A percentile compares a stretch with the other conserved stretches of the same genome.
Evolutionary conservation across 2,113 vertebrate genomes (phyloP).

Genomic region (Capreolus pygargus): DNA sequence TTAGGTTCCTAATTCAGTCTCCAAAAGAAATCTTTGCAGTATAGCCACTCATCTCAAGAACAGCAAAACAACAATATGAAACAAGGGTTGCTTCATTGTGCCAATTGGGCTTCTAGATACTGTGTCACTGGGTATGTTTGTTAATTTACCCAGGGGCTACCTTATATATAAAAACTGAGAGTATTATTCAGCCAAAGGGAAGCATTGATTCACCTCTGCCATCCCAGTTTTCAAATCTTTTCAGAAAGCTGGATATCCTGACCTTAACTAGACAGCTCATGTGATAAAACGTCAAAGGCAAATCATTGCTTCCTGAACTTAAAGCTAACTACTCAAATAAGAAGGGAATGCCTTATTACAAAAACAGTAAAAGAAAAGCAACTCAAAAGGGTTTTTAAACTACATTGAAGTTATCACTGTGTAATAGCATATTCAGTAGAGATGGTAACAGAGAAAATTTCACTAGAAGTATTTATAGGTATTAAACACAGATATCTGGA

Average conservation of each 20-base stretch:
- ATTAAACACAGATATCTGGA: slow-evolving; percentile 7
- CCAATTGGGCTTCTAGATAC: neutral
- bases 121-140: no score
- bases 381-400: neutral
- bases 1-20: slow-evolving; percentile 11
- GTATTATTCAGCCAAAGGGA: neutral
- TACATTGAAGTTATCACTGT: neutral
- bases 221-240: neutral
- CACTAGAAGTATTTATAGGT: neutral
- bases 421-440: neutral
- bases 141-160: neutral
- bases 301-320: slow-evolving; percentile 41
- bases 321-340: slow-evolving; percentile 11
- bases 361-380: neutral
- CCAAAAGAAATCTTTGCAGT: neutral
- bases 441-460: neutral
- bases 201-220: neutral
- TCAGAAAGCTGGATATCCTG: neutral
- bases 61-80: neutral
- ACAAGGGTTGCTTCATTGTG: neutral
- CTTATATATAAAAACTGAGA: neutral
- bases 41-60: neutral
- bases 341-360: neutral
- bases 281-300: neutral
- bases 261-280: slow-evolving; percentile 22